These are phyloP conservation scores for Equus quagga DNA, from an alignment of 2,113 vertebrate genomes.

Conservation along the genomic window DNA sequence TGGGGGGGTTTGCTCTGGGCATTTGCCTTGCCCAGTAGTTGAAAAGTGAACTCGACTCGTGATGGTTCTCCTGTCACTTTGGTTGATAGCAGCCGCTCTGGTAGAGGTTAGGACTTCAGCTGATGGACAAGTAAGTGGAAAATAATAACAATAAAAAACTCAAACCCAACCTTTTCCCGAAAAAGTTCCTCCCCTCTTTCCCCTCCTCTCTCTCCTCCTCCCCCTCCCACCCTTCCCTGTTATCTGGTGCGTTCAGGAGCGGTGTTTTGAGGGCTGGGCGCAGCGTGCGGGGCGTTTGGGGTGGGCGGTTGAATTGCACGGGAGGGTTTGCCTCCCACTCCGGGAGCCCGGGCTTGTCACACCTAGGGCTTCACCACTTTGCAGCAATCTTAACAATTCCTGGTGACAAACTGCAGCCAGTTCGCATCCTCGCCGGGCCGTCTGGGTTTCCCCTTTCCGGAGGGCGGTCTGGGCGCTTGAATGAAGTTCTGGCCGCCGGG, in stretches of 20 bases:
- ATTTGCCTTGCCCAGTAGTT: constrained; percentile 69
- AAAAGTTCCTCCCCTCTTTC: constrained; percentile 58
- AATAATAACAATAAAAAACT: constrained; percentile 63
- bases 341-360: constrained; percentile 27
- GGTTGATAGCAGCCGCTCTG: constrained; percentile 89
- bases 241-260: constrained; percentile 34
- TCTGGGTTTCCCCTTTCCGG: not conserved
- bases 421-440: constrained; percentile 31
- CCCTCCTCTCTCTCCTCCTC: not conserved
- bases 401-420: not conserved
- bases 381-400: not conserved
- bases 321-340: not conserved
- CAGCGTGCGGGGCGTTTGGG: not conserved
- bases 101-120: constrained; percentile 90
- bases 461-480: constrained; percentile 44
- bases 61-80: constrained; percentile 94
- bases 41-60: constrained; percentile 85
- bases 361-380: constrained; percentile 23
- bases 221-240: constrained; percentile 49
- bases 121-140: constrained; percentile 90
- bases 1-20: constrained; percentile 73
- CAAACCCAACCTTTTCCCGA: constrained; percentile 64
- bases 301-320: not conserved
- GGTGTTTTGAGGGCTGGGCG: constrained; percentile 1
- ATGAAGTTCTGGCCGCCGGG: constrained; percentile 49